phyloP scores from a whole-genome alignment of 2,888 invertebrate genomes.

The Drosophila rellima region DNA sequence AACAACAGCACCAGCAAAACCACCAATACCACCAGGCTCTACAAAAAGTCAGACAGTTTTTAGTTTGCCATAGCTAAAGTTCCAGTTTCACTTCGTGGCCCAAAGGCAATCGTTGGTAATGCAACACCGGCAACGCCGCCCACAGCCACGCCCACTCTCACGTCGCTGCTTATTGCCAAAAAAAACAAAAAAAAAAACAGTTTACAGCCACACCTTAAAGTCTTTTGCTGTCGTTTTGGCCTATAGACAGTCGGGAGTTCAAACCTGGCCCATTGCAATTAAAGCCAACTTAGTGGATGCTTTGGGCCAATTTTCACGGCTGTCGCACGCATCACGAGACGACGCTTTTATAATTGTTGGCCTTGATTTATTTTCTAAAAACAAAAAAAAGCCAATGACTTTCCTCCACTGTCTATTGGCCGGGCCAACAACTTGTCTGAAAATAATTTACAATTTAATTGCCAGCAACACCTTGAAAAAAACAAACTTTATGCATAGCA shows the following conservation, averaged over 20 bases:
- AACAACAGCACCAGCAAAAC: neutral
- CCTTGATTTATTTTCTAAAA: constrained; percentile 46
- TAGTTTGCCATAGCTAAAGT: constrained; percentile 22
- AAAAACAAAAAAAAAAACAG: constrained; percentile 20
- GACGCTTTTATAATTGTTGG: constrained; percentile 27
- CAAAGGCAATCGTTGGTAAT: constrained; percentile 17
- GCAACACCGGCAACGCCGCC: constrained; percentile 23
- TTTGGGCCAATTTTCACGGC: constrained; percentile 31
- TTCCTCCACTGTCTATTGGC: constrained; percentile 41
- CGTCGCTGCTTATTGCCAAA: no score
- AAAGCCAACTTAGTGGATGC: constrained; percentile 35
- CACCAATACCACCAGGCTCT: constrained; percentile 3
- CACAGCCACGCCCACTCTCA: constrained; percentile 18
- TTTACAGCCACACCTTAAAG: constrained; percentile 57
- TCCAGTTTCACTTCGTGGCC: constrained; percentile 19
- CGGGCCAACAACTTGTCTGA: constrained; percentile 25
- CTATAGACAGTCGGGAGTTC: neutral
- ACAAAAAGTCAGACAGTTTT: constrained; percentile 22
- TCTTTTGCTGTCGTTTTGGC: constrained; percentile 10
- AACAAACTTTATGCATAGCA: no score
- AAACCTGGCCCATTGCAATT: constrained; percentile 22
- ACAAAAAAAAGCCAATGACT: constrained; percentile 36
- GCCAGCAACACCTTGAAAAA: constrained; percentile 65
- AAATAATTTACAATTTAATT: constrained; percentile 64
- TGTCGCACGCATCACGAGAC: constrained; percentile 29